Percentiles rank a stretch among this genome's conserved stretches.
Evolutionary conservation across 2,888 invertebrate genomes (phyloP).

Genomic region (Drosophila borborema): DNA sequence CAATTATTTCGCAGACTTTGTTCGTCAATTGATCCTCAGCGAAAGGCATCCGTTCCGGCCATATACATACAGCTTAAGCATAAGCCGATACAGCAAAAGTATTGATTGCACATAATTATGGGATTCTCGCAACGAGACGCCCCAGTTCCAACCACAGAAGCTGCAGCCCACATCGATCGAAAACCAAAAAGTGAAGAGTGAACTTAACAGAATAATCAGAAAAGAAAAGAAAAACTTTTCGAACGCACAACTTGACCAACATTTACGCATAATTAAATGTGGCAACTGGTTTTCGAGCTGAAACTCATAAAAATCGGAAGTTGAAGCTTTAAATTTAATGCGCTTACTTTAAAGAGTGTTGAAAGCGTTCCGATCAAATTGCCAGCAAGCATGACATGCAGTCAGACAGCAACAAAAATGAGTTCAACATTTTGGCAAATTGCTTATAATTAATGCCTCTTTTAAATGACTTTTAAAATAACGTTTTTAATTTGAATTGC

Average conservation of each 20-base stretch:
- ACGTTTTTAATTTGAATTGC: conserved; percentile 4
- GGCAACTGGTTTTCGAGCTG: conserved; percentile 61
- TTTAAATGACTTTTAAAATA: neutral
- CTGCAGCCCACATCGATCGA: conserved; percentile 4
- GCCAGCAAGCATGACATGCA: conserved; percentile 9
- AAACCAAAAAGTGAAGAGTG: conserved; percentile 45
- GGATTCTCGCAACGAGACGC: conserved; percentile 54
- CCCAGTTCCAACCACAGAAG: conserved; percentile 15
- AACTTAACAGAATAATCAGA: conserved; percentile 32
- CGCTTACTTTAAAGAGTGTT: conserved; percentile 66
- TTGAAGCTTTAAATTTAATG: conserved; percentile 75
- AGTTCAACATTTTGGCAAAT: conserved; percentile 1
- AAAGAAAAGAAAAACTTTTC: conserved; percentile 28
- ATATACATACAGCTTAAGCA: conserved; percentile 30
- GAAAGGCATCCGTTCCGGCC: conserved; percentile 46
- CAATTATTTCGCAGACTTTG: conserved; percentile 17
- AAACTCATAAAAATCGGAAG: conserved; percentile 74
- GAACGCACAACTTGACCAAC: conserved; percentile 56
- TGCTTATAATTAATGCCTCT: neutral
- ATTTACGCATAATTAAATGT: conserved; percentile 70
- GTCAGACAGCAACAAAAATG: neutral
- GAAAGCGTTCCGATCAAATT: conserved; percentile 50
- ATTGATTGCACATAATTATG: conserved; percentile 80
- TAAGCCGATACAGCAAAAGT: conserved; percentile 72
- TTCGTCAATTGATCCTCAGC: conserved; percentile 33